Conservation (phyloP, 2,797 vertebrate species). For the Varecia variegata region DNA sequence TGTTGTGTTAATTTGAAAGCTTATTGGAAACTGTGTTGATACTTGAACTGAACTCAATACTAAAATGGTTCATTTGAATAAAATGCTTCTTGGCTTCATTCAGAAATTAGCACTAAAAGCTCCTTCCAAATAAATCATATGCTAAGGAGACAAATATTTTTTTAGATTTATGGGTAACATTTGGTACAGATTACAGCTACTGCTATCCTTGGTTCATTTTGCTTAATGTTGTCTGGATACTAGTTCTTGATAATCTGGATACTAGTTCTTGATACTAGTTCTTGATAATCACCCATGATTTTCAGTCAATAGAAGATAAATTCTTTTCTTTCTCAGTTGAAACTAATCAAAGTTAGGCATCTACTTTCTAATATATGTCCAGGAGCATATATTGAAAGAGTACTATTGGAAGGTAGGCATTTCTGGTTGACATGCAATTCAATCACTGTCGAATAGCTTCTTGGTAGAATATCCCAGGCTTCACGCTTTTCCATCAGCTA, state of each 20-base stretch:
- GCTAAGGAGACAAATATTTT: constrained; percentile 36
- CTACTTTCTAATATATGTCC: background rate
- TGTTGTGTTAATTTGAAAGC: background rate
- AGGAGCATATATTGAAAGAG: background rate
- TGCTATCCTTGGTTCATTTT: constrained; percentile 37
- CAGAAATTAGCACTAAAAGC: constrained; percentile 56
- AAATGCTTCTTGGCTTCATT: constrained; percentile 56
- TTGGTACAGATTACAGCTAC: background rate
- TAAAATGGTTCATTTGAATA: constrained; percentile 41
- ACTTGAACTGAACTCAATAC: constrained; percentile 36
- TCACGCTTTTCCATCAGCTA: background rate
- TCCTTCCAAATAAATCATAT: constrained; percentile 58
- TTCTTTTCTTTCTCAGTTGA: background rate
- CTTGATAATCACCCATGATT: background rate
- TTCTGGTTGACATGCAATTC: background rate
- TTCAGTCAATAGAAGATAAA: constrained; percentile 39
- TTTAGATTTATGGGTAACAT: background rate
- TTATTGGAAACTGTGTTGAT: constrained; percentile 8
- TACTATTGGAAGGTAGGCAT: background rate
- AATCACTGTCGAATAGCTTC: background rate
- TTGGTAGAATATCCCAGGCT: background rate
- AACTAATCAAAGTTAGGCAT: background rate
- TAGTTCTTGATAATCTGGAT: background rate
- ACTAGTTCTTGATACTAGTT: background rate
- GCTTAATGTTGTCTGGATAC: background rate